Base-by-base conservation (phyloP, 2,888 invertebrate species). In the Taphrorychus bicolor region DNA sequence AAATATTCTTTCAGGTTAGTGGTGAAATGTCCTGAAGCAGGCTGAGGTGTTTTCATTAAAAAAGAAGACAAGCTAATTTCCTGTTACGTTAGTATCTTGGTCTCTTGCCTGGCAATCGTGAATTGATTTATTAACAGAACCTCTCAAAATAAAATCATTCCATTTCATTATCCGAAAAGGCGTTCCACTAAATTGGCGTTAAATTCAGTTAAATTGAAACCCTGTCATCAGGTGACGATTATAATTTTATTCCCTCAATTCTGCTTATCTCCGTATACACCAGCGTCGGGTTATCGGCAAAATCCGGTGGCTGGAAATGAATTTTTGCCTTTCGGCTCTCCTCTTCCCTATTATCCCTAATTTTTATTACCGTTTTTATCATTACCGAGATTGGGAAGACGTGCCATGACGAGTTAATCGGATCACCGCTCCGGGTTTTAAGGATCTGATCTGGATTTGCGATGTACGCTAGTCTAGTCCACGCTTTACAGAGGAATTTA, bases 241-340 rank as follows among this genome's bases (percentile, higher is more conserved):
- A 85, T 87, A 87, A 87, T 87, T 87, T 87, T 85, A 86, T 87
- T 86, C 86, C 83, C 84, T 85, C 69, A 70, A 69, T 69, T 66
- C 69, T 64, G 74, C 76, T 79, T 79, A 78, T 79, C 79, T 76
- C 72, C 67, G 70, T 70, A 68, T 64, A 68, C 54, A 63, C 63
- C 63, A 63, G 65, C 73, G 74, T 72, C 69, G 73, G 72, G 73
- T 74, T 74, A 74, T 75, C 71, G 70, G 67, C 64, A 71, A 71
- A 70, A 67, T 67, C 62, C 66, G 63, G 70, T 67, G 70, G 71
- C 71, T 59, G 59, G 73, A 72, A 75, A 74, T 75, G 73, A 75
- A 76, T 73, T 75, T 71, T 70, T 71, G 65, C 67, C 69, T 63
- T 67, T 66, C 23, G 73, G 71, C 72, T 71, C 75, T 73, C 71